These are phyloP conservation scores for Antrozous pallidus DNA, from an alignment of 2,797 vertebrate species.

Conservation along the genomic window DNA sequence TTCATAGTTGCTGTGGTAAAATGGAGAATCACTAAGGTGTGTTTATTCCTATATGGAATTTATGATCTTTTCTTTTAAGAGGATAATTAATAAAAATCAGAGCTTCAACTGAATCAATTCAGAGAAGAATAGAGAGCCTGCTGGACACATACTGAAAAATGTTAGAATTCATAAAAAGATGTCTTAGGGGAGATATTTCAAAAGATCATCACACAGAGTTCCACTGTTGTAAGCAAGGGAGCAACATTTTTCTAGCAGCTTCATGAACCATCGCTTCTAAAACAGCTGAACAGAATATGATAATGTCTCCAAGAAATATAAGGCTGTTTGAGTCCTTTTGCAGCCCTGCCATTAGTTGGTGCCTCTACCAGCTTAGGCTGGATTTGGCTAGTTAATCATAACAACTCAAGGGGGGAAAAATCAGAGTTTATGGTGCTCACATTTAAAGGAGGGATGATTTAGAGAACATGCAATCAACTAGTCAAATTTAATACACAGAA, in stretches of 20 bases:
- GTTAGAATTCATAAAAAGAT: neutral
- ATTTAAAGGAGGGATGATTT: neutral
- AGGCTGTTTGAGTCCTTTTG: neutral
- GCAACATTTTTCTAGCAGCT: neutral
- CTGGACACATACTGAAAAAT: neutral
- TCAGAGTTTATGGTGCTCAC: neutral
- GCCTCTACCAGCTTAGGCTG: neutral
- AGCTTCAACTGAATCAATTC: neutral
- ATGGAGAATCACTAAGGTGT: neutral
- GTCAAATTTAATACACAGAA: neutral
- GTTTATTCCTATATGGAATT: neutral
- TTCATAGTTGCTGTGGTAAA: neutral
- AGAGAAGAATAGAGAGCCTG: neutral
- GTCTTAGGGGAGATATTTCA: neutral
- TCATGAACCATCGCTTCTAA: neutral
- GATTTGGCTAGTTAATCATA: neutral
- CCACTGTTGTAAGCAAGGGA: neutral
- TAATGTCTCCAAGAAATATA: neutral
- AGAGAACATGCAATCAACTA: neutral
- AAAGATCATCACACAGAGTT: neutral
- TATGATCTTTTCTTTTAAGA: neutral
- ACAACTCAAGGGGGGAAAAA: neutral
- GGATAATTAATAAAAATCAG: neutral
- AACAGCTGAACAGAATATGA: neutral
- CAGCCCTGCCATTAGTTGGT: neutral